phyloP scores from a whole-genome alignment of 2,797 vertebrate species.

The Bovichtus diacanthus region DNA sequence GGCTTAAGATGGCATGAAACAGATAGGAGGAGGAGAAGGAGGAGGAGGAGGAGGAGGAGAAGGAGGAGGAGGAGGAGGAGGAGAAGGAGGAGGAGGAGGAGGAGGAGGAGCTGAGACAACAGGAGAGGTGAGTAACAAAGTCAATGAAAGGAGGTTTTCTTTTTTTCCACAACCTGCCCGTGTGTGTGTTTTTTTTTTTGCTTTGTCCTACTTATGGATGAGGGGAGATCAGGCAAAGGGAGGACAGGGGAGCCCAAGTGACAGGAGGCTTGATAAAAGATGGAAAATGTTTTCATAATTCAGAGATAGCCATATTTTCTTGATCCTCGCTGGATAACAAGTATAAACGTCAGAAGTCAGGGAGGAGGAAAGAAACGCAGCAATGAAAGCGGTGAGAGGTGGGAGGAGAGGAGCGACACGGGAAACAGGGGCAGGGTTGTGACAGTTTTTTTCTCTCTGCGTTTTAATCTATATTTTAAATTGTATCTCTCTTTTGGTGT shows the following conservation, averaged over 20 bases:
- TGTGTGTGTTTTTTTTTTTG: background rate
- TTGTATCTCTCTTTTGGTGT: constrained; percentile 37
- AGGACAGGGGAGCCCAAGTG: constrained; percentile 17
- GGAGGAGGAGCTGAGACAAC: background rate
- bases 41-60: background rate
- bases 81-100: no score
- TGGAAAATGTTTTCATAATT: constrained; percentile 46
- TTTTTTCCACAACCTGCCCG: background rate
- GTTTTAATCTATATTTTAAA: constrained; percentile 63
- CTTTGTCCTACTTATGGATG: constrained; percentile 12
- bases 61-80: constrained; percentile 6
- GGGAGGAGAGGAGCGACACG: background rate
- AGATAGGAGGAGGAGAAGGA: background rate
- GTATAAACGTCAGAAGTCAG: background rate
- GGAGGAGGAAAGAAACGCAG: constrained; percentile 10
- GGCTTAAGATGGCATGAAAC: background rate
- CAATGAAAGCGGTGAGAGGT: constrained; percentile 13
- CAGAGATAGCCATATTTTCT: constrained; percentile 19
- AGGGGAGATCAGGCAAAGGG: background rate
- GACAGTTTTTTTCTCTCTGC: constrained; percentile 6
- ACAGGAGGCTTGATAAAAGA: constrained; percentile 30
- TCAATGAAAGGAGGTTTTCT: background rate
- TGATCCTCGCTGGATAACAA: constrained; percentile 22
- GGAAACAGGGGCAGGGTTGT: constrained; percentile 20
- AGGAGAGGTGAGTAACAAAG: background rate